Conservation (phyloP, 1,140 invertebrate genomes). For the Calliopsis andreniformis region DNA sequence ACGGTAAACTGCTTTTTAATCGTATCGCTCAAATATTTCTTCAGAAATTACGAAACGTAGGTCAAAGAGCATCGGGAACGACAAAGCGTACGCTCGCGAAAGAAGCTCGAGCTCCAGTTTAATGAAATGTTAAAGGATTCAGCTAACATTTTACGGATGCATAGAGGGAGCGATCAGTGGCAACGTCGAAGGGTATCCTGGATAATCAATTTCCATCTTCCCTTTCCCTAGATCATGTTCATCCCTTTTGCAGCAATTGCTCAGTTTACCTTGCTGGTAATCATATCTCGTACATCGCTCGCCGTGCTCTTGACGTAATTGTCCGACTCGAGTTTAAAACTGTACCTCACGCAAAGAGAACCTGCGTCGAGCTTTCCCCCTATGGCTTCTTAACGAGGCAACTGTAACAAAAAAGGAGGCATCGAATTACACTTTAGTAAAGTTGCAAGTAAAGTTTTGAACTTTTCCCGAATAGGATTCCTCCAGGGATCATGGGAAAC, state of each 20-base stretch:
- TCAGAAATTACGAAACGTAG: no score
- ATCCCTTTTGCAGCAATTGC: neutral
- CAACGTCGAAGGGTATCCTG: neutral
- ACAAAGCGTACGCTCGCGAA: no score
- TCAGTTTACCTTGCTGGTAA: conserved; percentile 6
- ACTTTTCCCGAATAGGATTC: no score
- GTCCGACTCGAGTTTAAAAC: conserved; percentile 15
- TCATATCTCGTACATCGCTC: conserved; percentile 1
- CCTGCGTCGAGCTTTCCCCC: neutral
- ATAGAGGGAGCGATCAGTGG: no score
- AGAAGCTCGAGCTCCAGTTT: neutral
- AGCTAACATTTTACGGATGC: neutral
- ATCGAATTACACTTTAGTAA: no score
- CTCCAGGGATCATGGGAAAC: no score
- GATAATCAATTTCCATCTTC: conserved; percentile 20
- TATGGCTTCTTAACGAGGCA: no score
- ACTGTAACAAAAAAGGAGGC: no score
- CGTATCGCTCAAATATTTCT: no score
- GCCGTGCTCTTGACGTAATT: neutral
- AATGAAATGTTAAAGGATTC: conserved; percentile 18
- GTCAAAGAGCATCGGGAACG: neutral
- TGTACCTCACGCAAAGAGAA: neutral
- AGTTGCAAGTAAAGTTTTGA: no score
- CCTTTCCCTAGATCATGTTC: conserved; percentile 13
- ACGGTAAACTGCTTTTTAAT: no score